Conservation (phyloP, 53 echinoderm and acorn worm genomes). For the Stichopus horrens region DNA sequence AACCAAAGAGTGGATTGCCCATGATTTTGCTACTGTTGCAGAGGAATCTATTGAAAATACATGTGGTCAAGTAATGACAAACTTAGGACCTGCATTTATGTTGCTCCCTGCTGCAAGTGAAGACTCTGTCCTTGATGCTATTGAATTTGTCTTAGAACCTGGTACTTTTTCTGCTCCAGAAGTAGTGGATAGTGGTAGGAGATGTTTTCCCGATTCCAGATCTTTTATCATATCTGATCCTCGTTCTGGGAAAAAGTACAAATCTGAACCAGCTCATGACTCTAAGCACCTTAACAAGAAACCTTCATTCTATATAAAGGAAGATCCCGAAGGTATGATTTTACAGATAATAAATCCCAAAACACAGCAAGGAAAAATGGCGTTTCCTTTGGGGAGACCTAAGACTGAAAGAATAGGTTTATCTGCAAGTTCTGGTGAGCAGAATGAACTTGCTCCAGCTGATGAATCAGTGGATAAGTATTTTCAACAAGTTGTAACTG, state of each 20-base stretch:
- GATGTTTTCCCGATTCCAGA: constrained; percentile 19
- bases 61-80: constrained; percentile 65
- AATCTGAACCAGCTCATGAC: constrained; percentile 59
- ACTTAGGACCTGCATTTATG: constrained; percentile 69
- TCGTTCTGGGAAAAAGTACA: constrained; percentile 56
- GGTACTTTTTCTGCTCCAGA: neutral
- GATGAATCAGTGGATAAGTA: neutral
- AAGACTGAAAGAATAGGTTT: neutral
- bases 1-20: too few species aligned
- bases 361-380: constrained; percentile 32
- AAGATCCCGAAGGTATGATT: constrained; percentile 34
- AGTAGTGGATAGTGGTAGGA: constrained; percentile 13
- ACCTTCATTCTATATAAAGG: constrained; percentile 58
- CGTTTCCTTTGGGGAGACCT: constrained; percentile 9
- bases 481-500: constrained; percentile 61
- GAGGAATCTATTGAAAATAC: constrained; percentile 46
- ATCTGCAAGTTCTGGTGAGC: neutral
- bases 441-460: neutral
- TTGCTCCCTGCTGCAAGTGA: constrained; percentile 52
- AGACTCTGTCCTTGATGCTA: neutral
- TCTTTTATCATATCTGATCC: constrained; percentile 53
- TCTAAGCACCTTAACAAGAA: constrained; percentile 57
- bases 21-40: neutral
- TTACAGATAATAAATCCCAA: constrained; percentile 60
- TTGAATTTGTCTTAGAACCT: neutral